These are phyloP conservation scores for Bradypus variegatus DNA, from an alignment of 2,797 vertebrate species.

Conservation along the genomic window DNA sequence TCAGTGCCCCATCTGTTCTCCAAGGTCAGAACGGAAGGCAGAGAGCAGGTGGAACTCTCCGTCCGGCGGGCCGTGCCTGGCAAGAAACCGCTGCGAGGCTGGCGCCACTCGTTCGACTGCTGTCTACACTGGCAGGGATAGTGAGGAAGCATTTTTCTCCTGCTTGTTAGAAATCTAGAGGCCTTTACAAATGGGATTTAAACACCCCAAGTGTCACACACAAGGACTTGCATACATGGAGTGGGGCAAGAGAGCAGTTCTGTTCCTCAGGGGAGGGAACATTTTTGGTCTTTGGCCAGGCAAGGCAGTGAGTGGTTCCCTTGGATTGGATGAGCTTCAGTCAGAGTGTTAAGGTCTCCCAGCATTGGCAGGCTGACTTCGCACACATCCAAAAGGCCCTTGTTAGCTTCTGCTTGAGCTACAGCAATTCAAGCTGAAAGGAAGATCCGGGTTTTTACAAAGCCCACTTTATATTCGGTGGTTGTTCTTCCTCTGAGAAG, in stretches of 20 bases:
- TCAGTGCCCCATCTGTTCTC: background rate
- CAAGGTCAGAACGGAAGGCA: background rate
- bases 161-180: background rate
- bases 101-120: rapidly evolving
- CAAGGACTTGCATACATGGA: background rate
- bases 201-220: background rate
- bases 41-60: background rate
- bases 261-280: background rate
- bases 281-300: background rate
- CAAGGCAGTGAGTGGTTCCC: background rate
- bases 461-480: background rate
- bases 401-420: background rate
- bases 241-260: background rate
- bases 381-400: too few species aligned
- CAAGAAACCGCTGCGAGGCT: background rate
- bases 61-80: background rate
- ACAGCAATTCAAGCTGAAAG: background rate
- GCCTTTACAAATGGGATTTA: background rate
- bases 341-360: background rate
- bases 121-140: background rate
- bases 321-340: background rate
- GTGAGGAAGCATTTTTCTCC: background rate
- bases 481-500: background rate
- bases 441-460: background rate
- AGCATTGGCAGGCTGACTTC: rapidly evolving